A percentile compares a stretch with the other conserved stretches of the same genome.
These are phyloP conservation scores for Pachyuromys duprasi DNA, from an alignment of 2,797 vertebrate species.

Conservation along the genomic window DNA sequence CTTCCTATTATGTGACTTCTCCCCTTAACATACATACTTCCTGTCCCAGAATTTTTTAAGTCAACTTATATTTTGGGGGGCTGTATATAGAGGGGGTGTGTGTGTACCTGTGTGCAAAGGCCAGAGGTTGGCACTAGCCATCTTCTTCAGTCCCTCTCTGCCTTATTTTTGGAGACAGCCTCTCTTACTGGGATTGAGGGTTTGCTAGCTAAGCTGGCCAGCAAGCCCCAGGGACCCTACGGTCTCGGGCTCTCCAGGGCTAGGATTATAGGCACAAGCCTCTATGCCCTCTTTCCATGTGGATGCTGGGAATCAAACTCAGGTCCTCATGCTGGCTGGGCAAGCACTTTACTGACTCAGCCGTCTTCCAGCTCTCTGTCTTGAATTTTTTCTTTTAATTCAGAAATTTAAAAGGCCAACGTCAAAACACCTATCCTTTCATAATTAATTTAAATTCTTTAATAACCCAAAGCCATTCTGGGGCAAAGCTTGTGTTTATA, in stretches of 20 bases:
- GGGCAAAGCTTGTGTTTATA: background rate
- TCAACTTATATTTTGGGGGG: background rate
- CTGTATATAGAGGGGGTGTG: background rate
- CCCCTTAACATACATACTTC: background rate
- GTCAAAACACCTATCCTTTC: background rate
- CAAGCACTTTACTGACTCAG: background rate
- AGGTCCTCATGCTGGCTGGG: too few species aligned
- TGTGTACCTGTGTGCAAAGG: background rate
- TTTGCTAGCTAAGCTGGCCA: background rate
- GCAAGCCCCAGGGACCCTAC: background rate
- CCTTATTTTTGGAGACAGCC: background rate
- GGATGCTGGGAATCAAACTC: background rate
- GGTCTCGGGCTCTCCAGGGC: background rate
- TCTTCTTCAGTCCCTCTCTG: background rate
- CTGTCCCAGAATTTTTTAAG: background rate
- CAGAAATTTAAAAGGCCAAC: slow-evolving; percentile 23
- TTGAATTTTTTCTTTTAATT: background rate
- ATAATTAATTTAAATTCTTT: background rate
- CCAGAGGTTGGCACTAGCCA: background rate
- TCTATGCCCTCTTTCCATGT: background rate
- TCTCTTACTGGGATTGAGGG: background rate
- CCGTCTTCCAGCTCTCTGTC: background rate
- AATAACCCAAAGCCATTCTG: background rate
- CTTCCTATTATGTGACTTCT: background rate
- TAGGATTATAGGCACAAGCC: background rate